Percentiles rank a stretch among this genome's conserved stretches.
Evolutionary conservation across 2,888 invertebrate genomes (phyloP).

Genomic region (Thecocarcelia acutangulata): DNA sequence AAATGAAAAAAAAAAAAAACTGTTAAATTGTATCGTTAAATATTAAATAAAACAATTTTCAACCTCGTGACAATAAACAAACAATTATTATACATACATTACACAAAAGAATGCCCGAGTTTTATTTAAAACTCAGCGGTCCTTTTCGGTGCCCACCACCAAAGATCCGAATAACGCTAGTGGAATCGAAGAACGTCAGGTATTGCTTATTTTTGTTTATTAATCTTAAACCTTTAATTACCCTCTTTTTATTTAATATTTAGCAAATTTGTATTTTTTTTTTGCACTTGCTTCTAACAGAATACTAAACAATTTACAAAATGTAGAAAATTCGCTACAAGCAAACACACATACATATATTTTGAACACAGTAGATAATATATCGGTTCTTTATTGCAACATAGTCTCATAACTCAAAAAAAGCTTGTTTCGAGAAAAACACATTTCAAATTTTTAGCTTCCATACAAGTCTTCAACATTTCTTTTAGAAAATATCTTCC

Average conservation of each 20-base stretch:
- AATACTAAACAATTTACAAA: not conserved
- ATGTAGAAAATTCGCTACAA: too few species aligned
- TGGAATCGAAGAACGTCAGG: conserved; percentile 82
- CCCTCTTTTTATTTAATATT: conserved; percentile 28
- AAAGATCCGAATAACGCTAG: conserved; percentile 85
- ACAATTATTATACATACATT: conserved; percentile 16
- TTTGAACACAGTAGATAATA: too few species aligned
- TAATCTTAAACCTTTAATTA: conserved; percentile 53
- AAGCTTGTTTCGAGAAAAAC: too few species aligned
- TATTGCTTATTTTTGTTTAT: conserved; percentile 73
- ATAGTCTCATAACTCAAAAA: too few species aligned
- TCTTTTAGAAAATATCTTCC: too few species aligned
- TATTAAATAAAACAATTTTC: conserved; percentile 22
- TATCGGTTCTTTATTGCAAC: too few species aligned
- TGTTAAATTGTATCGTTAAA: conserved; percentile 55
- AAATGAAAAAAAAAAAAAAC: conserved; percentile 31
- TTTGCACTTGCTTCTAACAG: conserved; percentile 42
- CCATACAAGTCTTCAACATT: too few species aligned
- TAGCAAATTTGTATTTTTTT: conserved; percentile 24
- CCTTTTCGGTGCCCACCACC: conserved; percentile 95
- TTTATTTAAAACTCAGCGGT: conserved; percentile 95
- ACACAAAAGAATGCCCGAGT: conserved; percentile 85
- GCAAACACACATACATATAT: not conserved
- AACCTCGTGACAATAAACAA: conserved; percentile 9
- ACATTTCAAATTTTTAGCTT: too few species aligned